phyloP scores from a whole-genome alignment of 2,113 vertebrate genomes.

The Colinus virginianus region DNA sequence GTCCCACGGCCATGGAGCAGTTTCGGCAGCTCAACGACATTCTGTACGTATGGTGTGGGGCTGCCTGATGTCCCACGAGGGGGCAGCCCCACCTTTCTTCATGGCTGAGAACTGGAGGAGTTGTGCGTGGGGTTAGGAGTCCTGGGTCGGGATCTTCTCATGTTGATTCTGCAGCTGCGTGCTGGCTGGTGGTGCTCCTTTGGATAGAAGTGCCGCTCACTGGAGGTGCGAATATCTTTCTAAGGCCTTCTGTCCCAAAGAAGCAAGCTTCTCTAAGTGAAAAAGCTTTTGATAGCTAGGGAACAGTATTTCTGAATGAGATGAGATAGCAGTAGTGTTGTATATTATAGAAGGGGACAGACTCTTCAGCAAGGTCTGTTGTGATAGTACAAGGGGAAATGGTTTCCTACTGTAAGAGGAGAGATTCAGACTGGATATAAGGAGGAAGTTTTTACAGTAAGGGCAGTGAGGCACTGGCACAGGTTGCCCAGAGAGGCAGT shows the following conservation, averaged over 20 bases:
- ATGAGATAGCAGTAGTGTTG: rapidly evolving
- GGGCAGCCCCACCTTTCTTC: neutral
- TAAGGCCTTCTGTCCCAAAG: neutral
- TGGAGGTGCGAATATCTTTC: neutral
- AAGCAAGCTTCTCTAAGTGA: neutral
- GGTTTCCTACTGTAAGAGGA: too few relatives aligned
- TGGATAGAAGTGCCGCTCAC: neutral
- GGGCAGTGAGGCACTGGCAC: too few relatives aligned
- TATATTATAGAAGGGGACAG: rapidly evolving
- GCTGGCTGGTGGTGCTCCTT: neutral
- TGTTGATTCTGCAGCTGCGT: neutral
- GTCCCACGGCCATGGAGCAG: conserved; percentile 87
- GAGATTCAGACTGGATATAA: too few relatives aligned
- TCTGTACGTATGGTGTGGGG: conserved; percentile 80
- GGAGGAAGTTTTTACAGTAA: too few relatives aligned
- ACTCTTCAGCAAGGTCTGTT: too few relatives aligned
- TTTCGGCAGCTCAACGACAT: conserved; percentile 89
- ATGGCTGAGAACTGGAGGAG: neutral
- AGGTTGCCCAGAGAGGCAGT: too few relatives aligned
- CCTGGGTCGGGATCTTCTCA: neutral
- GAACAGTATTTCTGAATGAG: neutral
- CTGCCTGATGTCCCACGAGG: neutral
- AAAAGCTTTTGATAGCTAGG: neutral
- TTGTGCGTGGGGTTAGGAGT: rapidly evolving
- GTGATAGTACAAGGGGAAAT: too few relatives aligned